Percentiles rank a stretch among this genome's conserved stretches.
These are phyloP conservation scores for Euzetes globulus DNA, from an alignment of 2,888 invertebrate genomes.

Conservation along the genomic window DNA sequence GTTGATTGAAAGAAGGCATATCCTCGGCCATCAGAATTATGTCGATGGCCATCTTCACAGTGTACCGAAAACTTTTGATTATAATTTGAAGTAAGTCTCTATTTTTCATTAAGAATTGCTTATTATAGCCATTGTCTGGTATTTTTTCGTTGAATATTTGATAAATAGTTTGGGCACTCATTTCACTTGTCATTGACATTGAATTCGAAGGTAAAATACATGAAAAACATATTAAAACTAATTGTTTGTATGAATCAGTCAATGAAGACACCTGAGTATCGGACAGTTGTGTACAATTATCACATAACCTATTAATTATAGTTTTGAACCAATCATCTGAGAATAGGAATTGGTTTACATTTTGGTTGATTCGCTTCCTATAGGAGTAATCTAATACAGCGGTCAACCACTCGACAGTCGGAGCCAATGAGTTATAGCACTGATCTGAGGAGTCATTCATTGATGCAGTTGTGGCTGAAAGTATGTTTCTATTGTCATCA, in stretches of 20 bases:
- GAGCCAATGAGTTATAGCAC: neutral
- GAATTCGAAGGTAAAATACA: neutral
- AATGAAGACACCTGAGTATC: neutral
- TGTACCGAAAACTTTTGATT: slow-evolving; percentile 44
- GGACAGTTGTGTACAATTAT: neutral
- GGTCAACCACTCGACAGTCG: neutral
- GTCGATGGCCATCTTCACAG: slow-evolving; percentile 50
- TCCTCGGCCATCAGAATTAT: slow-evolving; percentile 48
- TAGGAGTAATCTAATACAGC: neutral
- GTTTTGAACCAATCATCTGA: slow-evolving; percentile 8
- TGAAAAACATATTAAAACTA: slow-evolving; percentile 11
- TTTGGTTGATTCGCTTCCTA: neutral
- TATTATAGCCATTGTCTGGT: neutral
- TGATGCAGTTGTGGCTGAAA: neutral
- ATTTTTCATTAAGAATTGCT: slow-evolving; percentile 7
- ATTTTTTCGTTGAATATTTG: slow-evolving; percentile 11
- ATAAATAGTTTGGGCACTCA: slow-evolving; percentile 19
- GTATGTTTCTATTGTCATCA: neutral
- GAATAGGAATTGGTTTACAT: neutral
- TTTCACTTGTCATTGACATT: neutral
- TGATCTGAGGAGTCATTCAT: neutral
- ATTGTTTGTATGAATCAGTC: neutral
- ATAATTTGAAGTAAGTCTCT: slow-evolving; percentile 32
- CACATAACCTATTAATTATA: neutral
- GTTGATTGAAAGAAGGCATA: slow-evolving; percentile 42